phyloP scores from a whole-genome alignment of 2,888 invertebrate species.

The Eulithis prunata region DNA sequence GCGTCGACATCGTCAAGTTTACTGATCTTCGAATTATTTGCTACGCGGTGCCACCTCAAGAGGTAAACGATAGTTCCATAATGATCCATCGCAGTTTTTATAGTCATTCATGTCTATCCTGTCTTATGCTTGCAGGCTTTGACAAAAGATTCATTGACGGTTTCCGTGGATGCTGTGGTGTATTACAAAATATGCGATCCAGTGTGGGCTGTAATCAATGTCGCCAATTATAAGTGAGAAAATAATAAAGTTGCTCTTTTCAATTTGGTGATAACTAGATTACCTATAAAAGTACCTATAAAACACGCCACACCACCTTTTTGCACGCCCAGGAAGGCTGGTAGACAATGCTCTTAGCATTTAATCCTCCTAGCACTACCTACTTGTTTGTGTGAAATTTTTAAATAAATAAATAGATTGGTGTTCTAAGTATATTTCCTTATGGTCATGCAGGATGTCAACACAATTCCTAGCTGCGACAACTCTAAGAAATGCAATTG shows the following conservation, averaged over 20 bases:
- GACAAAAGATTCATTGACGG: constrained; percentile 92
- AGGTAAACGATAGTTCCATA: constrained; percentile 80
- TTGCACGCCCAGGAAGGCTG: too few relatives aligned
- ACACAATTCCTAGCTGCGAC: constrained; percentile 91
- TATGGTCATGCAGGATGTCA: constrained; percentile 82
- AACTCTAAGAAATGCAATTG: constrained; percentile 92
- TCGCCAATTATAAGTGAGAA: constrained; percentile 52
- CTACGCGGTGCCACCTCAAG: constrained; percentile 96
- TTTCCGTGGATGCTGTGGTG: constrained; percentile 94
- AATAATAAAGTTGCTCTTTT: too few relatives aligned
- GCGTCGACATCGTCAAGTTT: constrained; percentile 93
- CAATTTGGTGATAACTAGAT: too few relatives aligned
- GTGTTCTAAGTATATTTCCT: too few relatives aligned
- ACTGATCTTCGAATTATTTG: constrained; percentile 95
- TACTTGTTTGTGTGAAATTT: too few relatives aligned
- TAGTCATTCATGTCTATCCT: neutral
- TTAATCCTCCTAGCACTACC: too few relatives aligned
- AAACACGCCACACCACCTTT: too few relatives aligned
- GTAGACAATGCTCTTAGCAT: too few relatives aligned
- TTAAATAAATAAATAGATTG: too few relatives aligned
- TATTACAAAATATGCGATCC: constrained; percentile 86
- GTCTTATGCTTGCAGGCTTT: constrained; percentile 52
- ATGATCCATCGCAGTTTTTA: too few relatives aligned
- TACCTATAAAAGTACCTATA: too few relatives aligned
- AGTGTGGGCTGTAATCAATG: constrained; percentile 27